Evolutionary conservation across 2,797 vertebrate genomes (phyloP), one percentile per base, ranked within the genome.

Genomic region (Neopelma chrysocephalum): DNA sequence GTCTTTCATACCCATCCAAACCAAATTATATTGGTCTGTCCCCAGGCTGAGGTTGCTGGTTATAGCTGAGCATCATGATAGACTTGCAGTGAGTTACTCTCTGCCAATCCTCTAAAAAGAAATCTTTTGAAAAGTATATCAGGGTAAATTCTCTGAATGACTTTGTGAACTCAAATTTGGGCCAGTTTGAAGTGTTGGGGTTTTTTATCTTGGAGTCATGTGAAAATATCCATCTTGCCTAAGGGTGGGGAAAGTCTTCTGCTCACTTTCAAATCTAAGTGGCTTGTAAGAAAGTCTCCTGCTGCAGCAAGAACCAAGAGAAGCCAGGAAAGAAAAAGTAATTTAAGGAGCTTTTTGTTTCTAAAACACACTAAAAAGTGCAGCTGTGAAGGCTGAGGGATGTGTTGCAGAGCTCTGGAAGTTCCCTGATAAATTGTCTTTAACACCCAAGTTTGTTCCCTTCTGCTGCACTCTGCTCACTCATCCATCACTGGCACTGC

Each of bases 1-100:
- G 43, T 56, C 21, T 48, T 53, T 45, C 11, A 6, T 21, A 12
- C 27, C 23, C 0, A 0, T 20, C 20, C 11, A 2, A 10, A 50
- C 32, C 13, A 31, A 48, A 48, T 66, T 5, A 15, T 15, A 40
- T 10, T 4, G 8, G 0, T 61, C 43, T 61, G n/a, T 69, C 43
- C 83, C 60, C 40, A 48, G 81, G 47, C 40, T 61, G 66, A 50
- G 78, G 34, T 3, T 31, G 36, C 50, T 22, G 36, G 12, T 38
- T 65, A 3, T 1, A 20, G 11, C 40, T 89, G 64, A 72, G 68
- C 9, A 8, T 6, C 9, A 1, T 23, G 21, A 61, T 25, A 36
- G 48, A 15, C 3, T 61, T 53, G 27, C 9, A 34, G 5, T 4
- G 60, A 60, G 47, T 47, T 71, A 54, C 26, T 83, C 2, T 15